These are phyloP conservation scores for Pteria penguin DNA, from an alignment of 2,888 invertebrate species.

Conservation along the genomic window DNA sequence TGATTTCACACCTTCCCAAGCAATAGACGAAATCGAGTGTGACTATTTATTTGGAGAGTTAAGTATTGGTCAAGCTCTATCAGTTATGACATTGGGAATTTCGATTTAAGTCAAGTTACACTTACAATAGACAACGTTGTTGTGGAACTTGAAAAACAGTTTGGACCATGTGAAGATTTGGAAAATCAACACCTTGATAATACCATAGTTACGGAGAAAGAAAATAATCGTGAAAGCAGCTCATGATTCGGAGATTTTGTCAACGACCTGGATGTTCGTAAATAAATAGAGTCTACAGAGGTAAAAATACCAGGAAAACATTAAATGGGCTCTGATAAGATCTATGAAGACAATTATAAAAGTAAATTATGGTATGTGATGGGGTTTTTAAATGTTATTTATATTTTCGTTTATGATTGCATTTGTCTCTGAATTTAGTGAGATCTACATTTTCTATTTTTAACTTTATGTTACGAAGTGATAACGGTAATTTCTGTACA, in stretches of 20 bases:
- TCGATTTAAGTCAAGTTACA: background rate
- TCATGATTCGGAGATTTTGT: too few relatives aligned
- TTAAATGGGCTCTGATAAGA: background rate
- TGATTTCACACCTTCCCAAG: background rate
- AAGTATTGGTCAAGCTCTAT: background rate
- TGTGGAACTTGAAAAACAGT: background rate
- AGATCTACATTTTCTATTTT: background rate
- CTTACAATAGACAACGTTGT: background rate
- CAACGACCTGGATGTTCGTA: background rate
- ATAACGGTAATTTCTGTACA: background rate
- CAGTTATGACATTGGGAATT: background rate
- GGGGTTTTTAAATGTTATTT: background rate
- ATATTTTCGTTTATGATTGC: too few relatives aligned
- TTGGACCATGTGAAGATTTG: too few relatives aligned
- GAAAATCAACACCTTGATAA: too few relatives aligned
- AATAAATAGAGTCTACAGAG: background rate
- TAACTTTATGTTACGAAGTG: background rate
- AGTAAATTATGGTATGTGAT: too few relatives aligned
- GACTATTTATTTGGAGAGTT: background rate
- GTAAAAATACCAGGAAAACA: constrained; percentile 5
- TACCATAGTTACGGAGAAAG: too few relatives aligned
- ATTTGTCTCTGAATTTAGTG: background rate
- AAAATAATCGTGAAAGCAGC: too few relatives aligned
- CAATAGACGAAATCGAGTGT: background rate
- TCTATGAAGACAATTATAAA: too few relatives aligned